Percentiles rank a stretch among this genome's conserved stretches.
These are phyloP conservation scores for Heliconius aoede DNA, from an alignment of 2,888 invertebrate species.

Conservation along the genomic window DNA sequence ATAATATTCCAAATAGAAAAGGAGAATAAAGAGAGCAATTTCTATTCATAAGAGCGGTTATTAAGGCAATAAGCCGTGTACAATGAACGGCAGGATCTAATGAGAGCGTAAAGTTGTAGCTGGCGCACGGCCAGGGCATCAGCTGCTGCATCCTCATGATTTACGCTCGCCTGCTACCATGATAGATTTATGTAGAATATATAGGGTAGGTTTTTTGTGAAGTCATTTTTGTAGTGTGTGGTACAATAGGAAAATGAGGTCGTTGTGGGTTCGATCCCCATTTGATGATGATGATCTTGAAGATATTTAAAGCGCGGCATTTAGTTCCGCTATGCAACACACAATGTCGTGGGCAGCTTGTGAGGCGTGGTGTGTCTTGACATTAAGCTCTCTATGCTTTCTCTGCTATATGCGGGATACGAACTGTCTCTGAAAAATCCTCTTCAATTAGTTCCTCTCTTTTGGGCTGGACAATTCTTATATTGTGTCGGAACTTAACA, in stretches of 20 bases:
- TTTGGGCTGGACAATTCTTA: no score
- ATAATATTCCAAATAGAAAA: neutral
- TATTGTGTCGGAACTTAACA: no score
- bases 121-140: slow-evolving; percentile 27
- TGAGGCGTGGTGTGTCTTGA: no score
- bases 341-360: no score
- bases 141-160: slow-evolving; percentile 28
- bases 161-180: slow-evolving; percentile 20
- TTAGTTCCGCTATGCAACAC: no score
- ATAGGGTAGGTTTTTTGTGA: neutral
- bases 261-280: neutral
- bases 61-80: slow-evolving; percentile 15
- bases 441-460: no score
- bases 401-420: no score
- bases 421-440: no score
- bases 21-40: neutral
- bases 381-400: no score
- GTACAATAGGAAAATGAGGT: neutral
- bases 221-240: neutral
- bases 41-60: slow-evolving; percentile 9
- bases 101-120: slow-evolving; percentile 29
- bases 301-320: no score
- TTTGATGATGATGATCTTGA: neutral
- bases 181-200: slow-evolving; percentile 10
- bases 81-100: slow-evolving; percentile 29